These are phyloP conservation scores for Leptestheria dahalacensis DNA, from an alignment of 1,140 invertebrate genomes.

Conservation along the genomic window DNA sequence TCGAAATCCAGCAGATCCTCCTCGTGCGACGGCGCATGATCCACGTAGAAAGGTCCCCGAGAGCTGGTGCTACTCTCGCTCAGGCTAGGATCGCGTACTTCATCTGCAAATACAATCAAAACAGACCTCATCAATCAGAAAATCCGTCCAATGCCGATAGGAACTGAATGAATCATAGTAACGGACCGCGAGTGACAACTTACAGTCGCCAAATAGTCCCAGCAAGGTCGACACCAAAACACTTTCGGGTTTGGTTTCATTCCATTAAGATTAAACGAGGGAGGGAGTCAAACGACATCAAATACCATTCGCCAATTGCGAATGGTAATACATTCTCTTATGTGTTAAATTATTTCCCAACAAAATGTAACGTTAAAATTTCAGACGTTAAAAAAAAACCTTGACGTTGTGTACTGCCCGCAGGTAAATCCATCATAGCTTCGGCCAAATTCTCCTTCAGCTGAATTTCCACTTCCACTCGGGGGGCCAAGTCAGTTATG, in stretches of 20 bases:
- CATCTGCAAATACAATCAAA: not conserved
- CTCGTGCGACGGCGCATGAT: not conserved
- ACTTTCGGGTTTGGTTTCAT: too few relatives aligned
- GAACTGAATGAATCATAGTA: too few relatives aligned
- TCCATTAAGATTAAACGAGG: too few relatives aligned
- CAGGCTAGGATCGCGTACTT: not conserved
- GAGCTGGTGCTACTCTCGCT: not conserved
- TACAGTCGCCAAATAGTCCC: too few relatives aligned
- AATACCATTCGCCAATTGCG: too few relatives aligned
- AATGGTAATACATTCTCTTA: too few relatives aligned
- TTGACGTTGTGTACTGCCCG: constrained; percentile 34
- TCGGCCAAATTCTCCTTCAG: constrained; percentile 80
- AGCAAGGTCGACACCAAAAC: too few relatives aligned
- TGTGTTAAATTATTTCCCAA: too few relatives aligned
- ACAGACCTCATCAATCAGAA: too few relatives aligned
- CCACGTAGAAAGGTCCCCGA: not conserved
- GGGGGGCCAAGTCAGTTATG: constrained; percentile 10
- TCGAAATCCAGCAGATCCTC: constrained; percentile 15
- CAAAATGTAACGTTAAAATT: constrained; percentile 5
- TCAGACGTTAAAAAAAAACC: constrained; percentile 34
- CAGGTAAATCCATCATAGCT: constrained; percentile 74
- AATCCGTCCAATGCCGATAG: too few relatives aligned
- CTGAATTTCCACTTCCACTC: constrained; percentile 45
- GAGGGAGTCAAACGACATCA: too few relatives aligned
- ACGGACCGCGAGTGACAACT: too few relatives aligned